A percentile compares a stretch with the other conserved stretches of the same genome.
phyloP scores from a whole-genome alignment of 2,888 invertebrate genomes.

The Drosophila atripex region DNA sequence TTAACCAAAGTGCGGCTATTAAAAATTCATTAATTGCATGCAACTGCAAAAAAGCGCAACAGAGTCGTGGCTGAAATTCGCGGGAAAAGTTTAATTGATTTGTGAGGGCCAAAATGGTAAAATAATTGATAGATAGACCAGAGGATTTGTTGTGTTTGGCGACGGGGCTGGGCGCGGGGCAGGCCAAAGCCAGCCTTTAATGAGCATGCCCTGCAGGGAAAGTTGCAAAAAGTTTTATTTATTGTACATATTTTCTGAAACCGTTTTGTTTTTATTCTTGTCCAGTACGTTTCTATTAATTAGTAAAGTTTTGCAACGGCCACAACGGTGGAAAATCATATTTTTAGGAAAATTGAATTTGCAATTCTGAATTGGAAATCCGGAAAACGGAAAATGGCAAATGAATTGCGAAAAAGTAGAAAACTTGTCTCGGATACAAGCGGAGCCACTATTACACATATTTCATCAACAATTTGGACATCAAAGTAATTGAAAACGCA shows the following conservation, averaged over 20 bases:
- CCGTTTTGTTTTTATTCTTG: slow-evolving; percentile 29
- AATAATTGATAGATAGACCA: slow-evolving; percentile 71
- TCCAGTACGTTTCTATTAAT: slow-evolving; percentile 59
- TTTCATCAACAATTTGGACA: slow-evolving; percentile 49
- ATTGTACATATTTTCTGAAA: slow-evolving; percentile 6
- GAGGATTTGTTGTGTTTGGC: slow-evolving; percentile 4
- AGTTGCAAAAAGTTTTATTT: slow-evolving; percentile 30
- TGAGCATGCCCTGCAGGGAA: slow-evolving; percentile 34
- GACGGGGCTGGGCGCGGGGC: neutral
- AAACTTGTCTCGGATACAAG: slow-evolving; percentile 27
- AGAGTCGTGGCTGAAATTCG: slow-evolving; percentile 34
- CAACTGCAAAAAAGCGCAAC: slow-evolving; percentile 49
- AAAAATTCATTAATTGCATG: slow-evolving; percentile 76
- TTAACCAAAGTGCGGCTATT: slow-evolving; percentile 76
- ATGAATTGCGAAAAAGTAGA: slow-evolving; percentile 37
- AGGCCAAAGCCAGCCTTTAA: slow-evolving; percentile 7
- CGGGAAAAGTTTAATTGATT: slow-evolving; percentile 73
- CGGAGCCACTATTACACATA: slow-evolving; percentile 44
- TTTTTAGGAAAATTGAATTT: slow-evolving; percentile 39
- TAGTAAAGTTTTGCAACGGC: slow-evolving; percentile 73
- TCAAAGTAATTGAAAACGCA: slow-evolving; percentile 73
- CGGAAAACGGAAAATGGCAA: slow-evolving; percentile 31
- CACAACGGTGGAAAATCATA: slow-evolving; percentile 29
- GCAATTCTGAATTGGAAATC: slow-evolving; percentile 41
- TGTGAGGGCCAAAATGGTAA: slow-evolving; percentile 62